These are phyloP conservation scores for Ellobius talpinus DNA, from an alignment of 2,113 vertebrate genomes.

Conservation along the genomic window DNA sequence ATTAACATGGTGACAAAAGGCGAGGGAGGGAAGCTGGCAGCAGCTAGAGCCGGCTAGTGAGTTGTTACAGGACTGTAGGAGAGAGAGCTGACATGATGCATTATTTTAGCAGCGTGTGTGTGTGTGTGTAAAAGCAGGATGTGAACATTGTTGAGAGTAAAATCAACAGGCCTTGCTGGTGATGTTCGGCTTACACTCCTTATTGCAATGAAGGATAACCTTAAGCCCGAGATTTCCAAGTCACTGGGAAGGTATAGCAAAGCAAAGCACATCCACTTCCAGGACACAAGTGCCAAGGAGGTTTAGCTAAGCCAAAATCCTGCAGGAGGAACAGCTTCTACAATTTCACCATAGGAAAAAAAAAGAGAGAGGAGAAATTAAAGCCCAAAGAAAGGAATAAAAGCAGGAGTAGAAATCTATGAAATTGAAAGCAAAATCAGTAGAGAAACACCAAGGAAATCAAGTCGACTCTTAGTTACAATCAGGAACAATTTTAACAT, in stretches of 20 bases:
- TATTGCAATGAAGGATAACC: not conserved
- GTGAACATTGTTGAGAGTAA: not conserved
- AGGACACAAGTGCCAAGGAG: not conserved
- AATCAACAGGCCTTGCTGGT: not conserved
- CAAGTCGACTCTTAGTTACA: not conserved
- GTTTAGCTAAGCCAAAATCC: not conserved
- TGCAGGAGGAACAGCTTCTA: not conserved
- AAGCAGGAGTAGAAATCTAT: not conserved
- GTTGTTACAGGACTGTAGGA: not conserved
- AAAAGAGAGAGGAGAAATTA: not conserved
- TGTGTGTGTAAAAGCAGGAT: not conserved
- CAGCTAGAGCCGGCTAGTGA: not conserved
- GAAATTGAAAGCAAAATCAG: not conserved
- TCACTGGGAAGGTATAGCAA: not conserved
- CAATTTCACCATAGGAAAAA: not conserved
- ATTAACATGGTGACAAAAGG: no score
- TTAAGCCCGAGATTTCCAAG: not conserved
- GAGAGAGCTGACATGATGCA: not conserved
- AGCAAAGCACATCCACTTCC: not conserved
- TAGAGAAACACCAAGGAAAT: not conserved
- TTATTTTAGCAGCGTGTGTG: not conserved
- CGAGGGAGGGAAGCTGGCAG: not conserved
- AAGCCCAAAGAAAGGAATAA: conserved; percentile 3
- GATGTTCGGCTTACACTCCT: not conserved
- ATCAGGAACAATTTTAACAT: not conserved